Evolutionary conservation across 2,888 invertebrate genomes (phyloP).

Genomic region (Parthenolecanium corni): DNA sequence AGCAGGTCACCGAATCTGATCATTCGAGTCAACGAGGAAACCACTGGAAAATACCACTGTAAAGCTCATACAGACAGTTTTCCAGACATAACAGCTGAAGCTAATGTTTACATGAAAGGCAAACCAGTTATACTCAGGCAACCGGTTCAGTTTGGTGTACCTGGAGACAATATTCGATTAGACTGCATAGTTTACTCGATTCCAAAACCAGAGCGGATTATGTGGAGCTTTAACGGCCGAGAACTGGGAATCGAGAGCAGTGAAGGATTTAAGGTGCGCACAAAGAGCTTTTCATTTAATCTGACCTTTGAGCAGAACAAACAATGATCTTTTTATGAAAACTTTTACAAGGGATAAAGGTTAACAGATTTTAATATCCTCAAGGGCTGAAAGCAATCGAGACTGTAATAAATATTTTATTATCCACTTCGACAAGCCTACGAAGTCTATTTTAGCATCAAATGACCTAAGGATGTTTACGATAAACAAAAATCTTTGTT

Average conservation of each 20-base stretch:
- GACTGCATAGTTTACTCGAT: slow-evolving; percentile 83
- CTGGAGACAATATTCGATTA: slow-evolving; percentile 66
- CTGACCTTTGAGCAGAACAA: background rate
- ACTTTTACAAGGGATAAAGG: no score
- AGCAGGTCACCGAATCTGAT: slow-evolving; percentile 66
- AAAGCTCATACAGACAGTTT: slow-evolving; percentile 80
- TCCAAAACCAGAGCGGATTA: slow-evolving; percentile 72
- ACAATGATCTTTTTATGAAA: background rate
- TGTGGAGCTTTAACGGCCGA: slow-evolving; percentile 76
- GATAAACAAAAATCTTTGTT: no score
- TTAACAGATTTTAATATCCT: background rate
- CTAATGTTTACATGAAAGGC: slow-evolving; percentile 66
- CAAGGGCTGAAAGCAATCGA: no score
- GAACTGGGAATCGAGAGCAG: slow-evolving; percentile 49
- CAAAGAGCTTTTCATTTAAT: background rate
- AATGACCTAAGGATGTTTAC: no score
- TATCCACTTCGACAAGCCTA: no score
- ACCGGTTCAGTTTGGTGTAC: slow-evolving; percentile 68
- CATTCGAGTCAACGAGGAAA: slow-evolving; percentile 60
- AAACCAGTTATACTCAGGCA: slow-evolving; percentile 71
- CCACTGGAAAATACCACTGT: slow-evolving; percentile 78
- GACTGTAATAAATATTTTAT: no score
- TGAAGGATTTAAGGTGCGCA: slow-evolving; percentile 29
- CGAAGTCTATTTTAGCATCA: no score
- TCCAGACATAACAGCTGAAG: slow-evolving; percentile 72